A percentile compares a stretch with the other conserved stretches of the same genome.
Conservation (phyloP, 2,888 invertebrate genomes). For the Tipula helvola region DNA sequence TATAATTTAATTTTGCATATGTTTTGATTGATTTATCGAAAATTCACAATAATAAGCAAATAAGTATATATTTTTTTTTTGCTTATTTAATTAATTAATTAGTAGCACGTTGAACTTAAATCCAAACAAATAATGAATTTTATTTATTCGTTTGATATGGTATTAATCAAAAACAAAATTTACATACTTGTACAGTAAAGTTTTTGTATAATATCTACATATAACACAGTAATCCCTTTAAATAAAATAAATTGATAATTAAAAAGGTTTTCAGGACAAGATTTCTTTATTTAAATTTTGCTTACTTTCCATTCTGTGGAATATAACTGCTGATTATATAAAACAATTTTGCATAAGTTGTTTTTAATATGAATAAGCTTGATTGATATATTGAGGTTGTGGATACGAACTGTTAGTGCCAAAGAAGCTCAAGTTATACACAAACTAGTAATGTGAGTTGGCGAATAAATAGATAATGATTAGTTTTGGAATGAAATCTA, state of each 20-base stretch:
- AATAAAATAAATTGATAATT: background rate
- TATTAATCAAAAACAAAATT: background rate
- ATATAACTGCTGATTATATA: background rate
- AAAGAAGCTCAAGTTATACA: background rate
- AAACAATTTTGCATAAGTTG: background rate
- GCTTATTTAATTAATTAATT: background rate
- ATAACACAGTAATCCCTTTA: background rate
- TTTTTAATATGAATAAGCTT: background rate
- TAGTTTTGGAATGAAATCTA: background rate
- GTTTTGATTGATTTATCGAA: background rate
- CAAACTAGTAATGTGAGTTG: background rate
- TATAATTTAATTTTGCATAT: background rate
- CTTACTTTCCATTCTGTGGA: background rate
- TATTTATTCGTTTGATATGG: background rate
- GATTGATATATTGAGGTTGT: background rate
- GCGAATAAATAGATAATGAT: background rate
- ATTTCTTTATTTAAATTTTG: background rate
- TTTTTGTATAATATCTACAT: background rate
- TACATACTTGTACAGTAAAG: background rate
- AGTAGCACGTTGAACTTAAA: background rate
- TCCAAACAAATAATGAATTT: background rate
- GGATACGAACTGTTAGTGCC: background rate
- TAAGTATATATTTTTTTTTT: background rate
- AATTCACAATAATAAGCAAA: background rate
- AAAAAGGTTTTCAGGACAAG: background rate